A percentile compares a stretch with the other conserved stretches of the same genome.
Evolutionary conservation across 2,888 invertebrate genomes (phyloP).

Genomic region (Parthenolecanium corni): DNA sequence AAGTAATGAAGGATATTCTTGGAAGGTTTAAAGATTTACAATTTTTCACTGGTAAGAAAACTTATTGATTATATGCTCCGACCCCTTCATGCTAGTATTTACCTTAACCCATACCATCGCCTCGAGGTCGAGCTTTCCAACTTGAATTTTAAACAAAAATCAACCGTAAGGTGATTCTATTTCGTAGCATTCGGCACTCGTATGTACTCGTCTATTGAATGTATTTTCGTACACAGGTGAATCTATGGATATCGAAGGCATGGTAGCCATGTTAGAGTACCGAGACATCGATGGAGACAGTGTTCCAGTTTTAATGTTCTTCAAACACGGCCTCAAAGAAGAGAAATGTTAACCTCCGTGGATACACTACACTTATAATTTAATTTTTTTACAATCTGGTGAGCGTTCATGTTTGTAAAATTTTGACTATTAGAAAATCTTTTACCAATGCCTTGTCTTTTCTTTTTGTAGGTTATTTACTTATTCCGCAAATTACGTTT

Average conservation of each 20-base stretch:
- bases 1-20: conserved; percentile 83
- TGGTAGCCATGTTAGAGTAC: conserved; percentile 89
- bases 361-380: background rate
- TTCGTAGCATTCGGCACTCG: no score
- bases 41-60: conserved; percentile 52
- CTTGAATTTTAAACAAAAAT: background rate
- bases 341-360: conserved; percentile 69
- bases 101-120: no score
- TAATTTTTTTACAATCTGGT: background rate
- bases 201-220: no score
- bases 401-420: background rate
- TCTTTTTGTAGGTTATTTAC: background rate
- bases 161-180: no score
- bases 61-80: background rate
- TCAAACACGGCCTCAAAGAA: conserved; percentile 88
- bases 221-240: conserved; percentile 60
- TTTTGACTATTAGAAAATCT: background rate
- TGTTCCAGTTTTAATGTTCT: conserved; percentile 84
- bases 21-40: conserved; percentile 84
- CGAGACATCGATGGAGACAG: conserved; percentile 73
- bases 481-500: background rate
- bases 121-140: background rate
- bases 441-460: background rate
- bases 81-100: background rate
- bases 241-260: conserved; percentile 85